Conservation (phyloP, 2,113 vertebrate species). For the Neomonachus schauinslandi region DNA sequence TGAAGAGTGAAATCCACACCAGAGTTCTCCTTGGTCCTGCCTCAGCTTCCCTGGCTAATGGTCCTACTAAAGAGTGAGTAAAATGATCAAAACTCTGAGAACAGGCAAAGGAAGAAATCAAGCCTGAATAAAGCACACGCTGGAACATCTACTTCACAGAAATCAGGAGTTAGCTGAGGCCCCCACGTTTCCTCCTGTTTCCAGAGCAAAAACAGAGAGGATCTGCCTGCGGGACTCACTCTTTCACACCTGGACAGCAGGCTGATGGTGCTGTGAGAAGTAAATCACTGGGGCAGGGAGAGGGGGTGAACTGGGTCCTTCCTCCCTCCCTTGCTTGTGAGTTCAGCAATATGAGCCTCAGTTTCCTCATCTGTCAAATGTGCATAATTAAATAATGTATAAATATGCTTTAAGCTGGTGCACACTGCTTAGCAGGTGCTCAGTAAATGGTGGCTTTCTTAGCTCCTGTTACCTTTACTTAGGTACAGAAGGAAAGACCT, state of each 20-base stretch:
- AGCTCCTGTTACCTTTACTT: neutral
- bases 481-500: neutral
- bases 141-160: neutral
- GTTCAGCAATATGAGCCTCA: neutral
- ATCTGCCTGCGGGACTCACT: neutral
- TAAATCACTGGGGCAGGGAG: rapidly evolving
- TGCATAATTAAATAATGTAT: neutral
- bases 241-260: neutral
- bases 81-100: neutral
- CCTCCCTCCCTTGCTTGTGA: neutral
- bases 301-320: neutral
- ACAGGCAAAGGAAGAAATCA: neutral
- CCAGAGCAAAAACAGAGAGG: neutral
- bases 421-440: neutral
- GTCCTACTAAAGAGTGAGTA: neutral
- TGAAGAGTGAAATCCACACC: neutral
- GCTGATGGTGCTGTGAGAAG: neutral
- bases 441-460: neutral
- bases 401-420: neutral
- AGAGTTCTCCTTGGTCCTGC: neutral
- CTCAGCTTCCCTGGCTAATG: neutral
- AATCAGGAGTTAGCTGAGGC: neutral
- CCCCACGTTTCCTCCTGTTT: neutral
- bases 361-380: neutral
- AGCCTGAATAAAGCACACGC: neutral